A percentile compares a stretch with the other conserved stretches of the same genome.
Evolutionary conservation across 2,888 invertebrate genomes (phyloP).

Genomic region (Halictus ligatus): DNA sequence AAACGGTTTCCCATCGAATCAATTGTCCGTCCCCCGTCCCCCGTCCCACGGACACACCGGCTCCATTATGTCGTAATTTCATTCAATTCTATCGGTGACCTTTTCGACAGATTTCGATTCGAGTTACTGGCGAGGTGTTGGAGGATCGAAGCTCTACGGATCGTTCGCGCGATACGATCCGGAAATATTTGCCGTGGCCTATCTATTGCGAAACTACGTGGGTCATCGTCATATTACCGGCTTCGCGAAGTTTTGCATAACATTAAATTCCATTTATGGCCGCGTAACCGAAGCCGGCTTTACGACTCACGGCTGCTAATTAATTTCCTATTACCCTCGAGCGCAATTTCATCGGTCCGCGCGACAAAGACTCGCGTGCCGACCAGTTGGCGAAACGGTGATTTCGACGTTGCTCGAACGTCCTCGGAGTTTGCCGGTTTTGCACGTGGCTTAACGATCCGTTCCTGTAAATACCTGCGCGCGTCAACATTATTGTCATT

Average conservation of each 20-base stretch:
- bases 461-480: not conserved
- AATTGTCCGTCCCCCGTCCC: not conserved
- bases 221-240: slow-evolving; percentile 38
- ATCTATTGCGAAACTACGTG: slow-evolving; percentile 40
- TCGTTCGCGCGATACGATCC: not conserved
- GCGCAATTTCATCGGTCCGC: slow-evolving; percentile 11
- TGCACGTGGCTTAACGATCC: not conserved
- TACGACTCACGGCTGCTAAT: slow-evolving; percentile 37
- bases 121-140: not conserved
- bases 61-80: slow-evolving; percentile 28
- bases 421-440: not conserved
- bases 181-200: slow-evolving; percentile 28
- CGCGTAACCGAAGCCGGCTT: slow-evolving; percentile 17
- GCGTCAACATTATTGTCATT: not conserved
- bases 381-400: not conserved
- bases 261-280: slow-evolving; percentile 50
- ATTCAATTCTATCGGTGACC: slow-evolving; percentile 1
- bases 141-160: slow-evolving; percentile 2
- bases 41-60: not conserved
- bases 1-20: slow-evolving; percentile 10
- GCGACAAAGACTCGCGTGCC: not conserved
- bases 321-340: slow-evolving; percentile 46
- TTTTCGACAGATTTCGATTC: not conserved
- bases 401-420: not conserved
- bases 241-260: slow-evolving; percentile 39